A percentile compares a stretch with the other conserved stretches of the same genome.
Evolutionary conservation across 53 echinoderm and acorn worm species (phyloP).

Genomic region (Crossaster papposus): DNA sequence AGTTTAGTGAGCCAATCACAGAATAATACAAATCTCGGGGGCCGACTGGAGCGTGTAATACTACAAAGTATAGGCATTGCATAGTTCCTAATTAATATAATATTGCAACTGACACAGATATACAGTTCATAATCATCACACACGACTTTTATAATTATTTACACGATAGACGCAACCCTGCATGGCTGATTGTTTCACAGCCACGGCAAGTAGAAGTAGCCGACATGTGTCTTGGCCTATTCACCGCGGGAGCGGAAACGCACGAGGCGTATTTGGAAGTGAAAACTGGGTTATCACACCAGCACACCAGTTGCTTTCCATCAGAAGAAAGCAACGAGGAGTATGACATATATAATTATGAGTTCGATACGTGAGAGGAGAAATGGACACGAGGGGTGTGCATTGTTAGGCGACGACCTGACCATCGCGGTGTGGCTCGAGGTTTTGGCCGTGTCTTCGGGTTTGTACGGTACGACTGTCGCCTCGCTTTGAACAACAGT

Average conservation of each 20-base stretch:
- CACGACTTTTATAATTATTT: slow-evolving; percentile 9
- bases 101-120: slow-evolving; percentile 19
- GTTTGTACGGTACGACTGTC: slow-evolving; percentile 1
- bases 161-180: neutral
- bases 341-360: neutral
- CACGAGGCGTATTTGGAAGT: neutral
- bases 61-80: slow-evolving; percentile 19
- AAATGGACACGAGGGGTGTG: neutral
- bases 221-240: neutral
- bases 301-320: neutral
- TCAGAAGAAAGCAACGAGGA: slow-evolving; percentile 4
- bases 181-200: neutral
- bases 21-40: neutral
- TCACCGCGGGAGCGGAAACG: too few species aligned
- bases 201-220: neutral
- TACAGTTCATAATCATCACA: slow-evolving; percentile 29
- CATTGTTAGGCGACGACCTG: neutral
- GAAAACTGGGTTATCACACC: neutral
- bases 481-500: neutral
- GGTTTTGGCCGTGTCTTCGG: slow-evolving; percentile 23
- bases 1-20: neutral
- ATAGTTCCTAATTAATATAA: slow-evolving; percentile 27
- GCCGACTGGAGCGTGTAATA: neutral
- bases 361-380: neutral
- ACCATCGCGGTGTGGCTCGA: neutral